These are phyloP conservation scores for Ctena decussata DNA, from an alignment of 2,888 invertebrate species.

Conservation along the genomic window DNA sequence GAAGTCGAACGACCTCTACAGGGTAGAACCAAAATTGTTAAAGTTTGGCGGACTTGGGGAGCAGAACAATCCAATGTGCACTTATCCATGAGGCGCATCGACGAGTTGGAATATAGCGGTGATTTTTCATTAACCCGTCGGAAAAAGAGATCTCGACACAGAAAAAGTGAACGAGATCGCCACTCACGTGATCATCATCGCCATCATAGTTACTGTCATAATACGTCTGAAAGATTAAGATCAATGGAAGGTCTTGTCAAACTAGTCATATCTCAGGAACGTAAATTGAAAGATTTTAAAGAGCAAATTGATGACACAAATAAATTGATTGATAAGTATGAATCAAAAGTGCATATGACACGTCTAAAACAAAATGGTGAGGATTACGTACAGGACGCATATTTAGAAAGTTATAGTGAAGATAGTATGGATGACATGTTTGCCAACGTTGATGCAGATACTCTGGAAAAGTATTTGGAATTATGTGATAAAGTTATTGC, in stretches of 20 bases:
- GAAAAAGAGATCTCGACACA: slow-evolving; percentile 66
- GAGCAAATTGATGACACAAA: slow-evolving; percentile 90
- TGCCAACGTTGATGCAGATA: slow-evolving; percentile 89
- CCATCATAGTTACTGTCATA: slow-evolving; percentile 62
- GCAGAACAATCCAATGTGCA: slow-evolving; percentile 90
- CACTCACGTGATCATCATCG: slow-evolving; percentile 52
- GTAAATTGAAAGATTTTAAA: slow-evolving; percentile 88
- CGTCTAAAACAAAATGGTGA: slow-evolving; percentile 74
- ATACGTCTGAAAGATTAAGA: slow-evolving; percentile 68
- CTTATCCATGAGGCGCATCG: slow-evolving; percentile 82
- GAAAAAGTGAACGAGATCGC: slow-evolving; percentile 68
- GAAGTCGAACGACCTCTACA: slow-evolving; percentile 89
- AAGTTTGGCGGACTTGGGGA: slow-evolving; percentile 94
- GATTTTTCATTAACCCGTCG: slow-evolving; percentile 71
- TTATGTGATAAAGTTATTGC: slow-evolving; percentile 92
- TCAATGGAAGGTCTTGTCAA: slow-evolving; percentile 85
- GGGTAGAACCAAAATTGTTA: slow-evolving; percentile 91
- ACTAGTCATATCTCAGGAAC: slow-evolving; percentile 89
- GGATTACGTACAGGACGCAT: slow-evolving; percentile 80
- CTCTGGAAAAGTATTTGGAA: slow-evolving; percentile 90
- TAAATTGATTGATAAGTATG: slow-evolving; percentile 91
- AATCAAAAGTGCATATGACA: slow-evolving; percentile 70
- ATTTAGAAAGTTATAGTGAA: slow-evolving; percentile 72
- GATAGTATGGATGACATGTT: slow-evolving; percentile 87
- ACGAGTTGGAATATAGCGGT: slow-evolving; percentile 74